Evolutionary conservation across 1,140 invertebrate species (phyloP).

Genomic region (Nebria ingens): DNA sequence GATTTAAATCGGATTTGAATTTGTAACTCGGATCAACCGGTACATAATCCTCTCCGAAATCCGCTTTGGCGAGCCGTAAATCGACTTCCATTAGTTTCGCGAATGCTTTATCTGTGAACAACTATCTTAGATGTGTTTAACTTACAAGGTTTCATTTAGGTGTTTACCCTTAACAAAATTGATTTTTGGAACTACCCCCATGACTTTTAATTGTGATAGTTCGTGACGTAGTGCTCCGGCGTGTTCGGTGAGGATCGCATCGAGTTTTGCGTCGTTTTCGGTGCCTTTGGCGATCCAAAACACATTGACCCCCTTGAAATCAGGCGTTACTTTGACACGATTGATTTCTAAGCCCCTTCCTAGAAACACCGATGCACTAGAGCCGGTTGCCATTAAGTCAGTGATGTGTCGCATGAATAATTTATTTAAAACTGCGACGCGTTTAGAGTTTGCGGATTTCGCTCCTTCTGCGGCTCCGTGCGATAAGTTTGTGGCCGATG

Average conservation of each 20-base stretch:
- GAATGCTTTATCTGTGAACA: slow-evolving; percentile 42
- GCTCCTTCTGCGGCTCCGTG: slow-evolving; percentile 16
- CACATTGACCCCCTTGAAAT: slow-evolving; percentile 54
- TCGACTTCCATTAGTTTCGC: slow-evolving; percentile 44
- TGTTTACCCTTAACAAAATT: slow-evolving; percentile 52
- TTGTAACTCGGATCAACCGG: slow-evolving; percentile 34
- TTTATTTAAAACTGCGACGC: slow-evolving; percentile 57
- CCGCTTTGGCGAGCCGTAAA: slow-evolving; percentile 39
- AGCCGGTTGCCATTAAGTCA: slow-evolving; percentile 59
- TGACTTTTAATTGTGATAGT: slow-evolving; percentile 51
- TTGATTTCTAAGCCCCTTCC: slow-evolving; percentile 57
- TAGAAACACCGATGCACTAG: slow-evolving; percentile 44
- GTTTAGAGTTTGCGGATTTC: slow-evolving; percentile 20
- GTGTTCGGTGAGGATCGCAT: slow-evolving; percentile 41
- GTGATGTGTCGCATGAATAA: slow-evolving; percentile 70
- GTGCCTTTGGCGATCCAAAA: slow-evolving; percentile 51
- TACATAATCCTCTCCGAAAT: slow-evolving; percentile 49
- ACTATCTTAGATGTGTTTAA: not conserved
- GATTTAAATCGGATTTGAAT: slow-evolving; percentile 37
- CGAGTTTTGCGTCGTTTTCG: slow-evolving; percentile 36
- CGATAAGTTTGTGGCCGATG: not conserved
- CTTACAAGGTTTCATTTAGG: not conserved
- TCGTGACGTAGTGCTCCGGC: slow-evolving; percentile 52
- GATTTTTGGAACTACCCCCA: slow-evolving; percentile 60
- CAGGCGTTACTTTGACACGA: slow-evolving; percentile 47